phyloP scores from a whole-genome alignment of 2,113 vertebrate species.

The Speoplatyrhinus poulsoni region DNA sequence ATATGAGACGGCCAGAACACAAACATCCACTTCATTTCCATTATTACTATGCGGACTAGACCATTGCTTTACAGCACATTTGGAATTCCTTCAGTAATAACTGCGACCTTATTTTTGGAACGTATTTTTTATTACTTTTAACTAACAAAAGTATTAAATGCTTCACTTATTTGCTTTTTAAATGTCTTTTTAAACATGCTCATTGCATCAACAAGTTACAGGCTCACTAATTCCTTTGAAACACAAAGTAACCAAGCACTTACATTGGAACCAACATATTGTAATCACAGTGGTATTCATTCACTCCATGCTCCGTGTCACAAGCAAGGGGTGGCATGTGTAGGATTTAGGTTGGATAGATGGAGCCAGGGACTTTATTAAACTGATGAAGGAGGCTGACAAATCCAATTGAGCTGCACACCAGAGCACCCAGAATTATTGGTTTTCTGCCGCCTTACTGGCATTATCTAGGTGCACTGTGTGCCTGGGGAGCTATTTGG shows the following conservation, averaged over 20 bases:
- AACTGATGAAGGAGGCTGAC: conserved; percentile 65
- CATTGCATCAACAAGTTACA: too few species aligned
- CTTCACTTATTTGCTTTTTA: too few species aligned
- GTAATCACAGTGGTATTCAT: conserved; percentile 12
- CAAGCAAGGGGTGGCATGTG: conserved; percentile 16
- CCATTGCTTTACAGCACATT: conserved; percentile 14
- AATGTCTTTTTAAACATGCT: too few species aligned
- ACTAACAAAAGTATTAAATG: too few species aligned
- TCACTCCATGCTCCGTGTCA: conserved; percentile 19
- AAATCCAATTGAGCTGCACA: conserved; percentile 64
- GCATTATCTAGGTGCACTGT: conserved; percentile 57
- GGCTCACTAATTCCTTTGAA: too few species aligned
- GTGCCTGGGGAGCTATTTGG: conserved; percentile 62
- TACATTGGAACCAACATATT: too few species aligned
- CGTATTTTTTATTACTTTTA: too few species aligned
- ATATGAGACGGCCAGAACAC: not conserved
- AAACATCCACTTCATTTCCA: conserved; percentile 14
- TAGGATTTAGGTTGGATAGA: conserved; percentile 17
- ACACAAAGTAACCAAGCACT: too few species aligned
- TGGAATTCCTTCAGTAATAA: conserved; percentile 14
- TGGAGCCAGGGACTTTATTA: conserved; percentile 65
- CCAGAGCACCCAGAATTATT: conserved; percentile 59
- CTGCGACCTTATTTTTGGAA: not conserved
- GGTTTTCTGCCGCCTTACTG: conserved; percentile 60
- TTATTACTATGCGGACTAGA: conserved; percentile 17